Conservation (phyloP, 2,113 vertebrate genomes). For the Dromiciops gliroides region DNA sequence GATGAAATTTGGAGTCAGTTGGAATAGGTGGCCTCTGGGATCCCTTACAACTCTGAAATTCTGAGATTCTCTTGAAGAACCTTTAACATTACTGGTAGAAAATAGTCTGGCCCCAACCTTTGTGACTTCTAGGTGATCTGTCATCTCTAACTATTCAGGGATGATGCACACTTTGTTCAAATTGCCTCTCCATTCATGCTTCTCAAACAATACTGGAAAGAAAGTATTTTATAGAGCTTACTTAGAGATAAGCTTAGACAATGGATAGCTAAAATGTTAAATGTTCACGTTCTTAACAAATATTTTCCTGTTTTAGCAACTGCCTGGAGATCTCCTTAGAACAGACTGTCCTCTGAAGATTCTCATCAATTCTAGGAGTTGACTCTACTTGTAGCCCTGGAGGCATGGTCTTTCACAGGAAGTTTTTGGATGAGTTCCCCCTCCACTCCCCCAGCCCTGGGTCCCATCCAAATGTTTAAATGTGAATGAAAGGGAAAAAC, state of each 20-base stretch:
- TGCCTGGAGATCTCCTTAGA: not conserved
- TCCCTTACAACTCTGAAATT: not conserved
- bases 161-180: not conserved
- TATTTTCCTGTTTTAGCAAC: not conserved
- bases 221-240: not conserved
- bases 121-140: not conserved
- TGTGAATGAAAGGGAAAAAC: not conserved
- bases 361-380: not conserved
- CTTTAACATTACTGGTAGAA: not conserved
- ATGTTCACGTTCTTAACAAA: not conserved
- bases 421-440: not conserved
- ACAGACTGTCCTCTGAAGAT: not conserved
- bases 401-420: not conserved
- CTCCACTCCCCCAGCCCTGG: not conserved
- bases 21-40: not conserved
- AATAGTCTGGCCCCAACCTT: not conserved
- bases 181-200: not conserved
- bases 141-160: slow-evolving; percentile 17
- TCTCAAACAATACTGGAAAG: not conserved
- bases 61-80: not conserved
- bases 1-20: not conserved
- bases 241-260: not conserved
- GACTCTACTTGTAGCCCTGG: not conserved
- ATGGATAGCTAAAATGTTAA: not conserved
- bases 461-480: not conserved